phyloP scores from a whole-genome alignment of 2,113 vertebrate genomes.

The Gymnorhina tibicen region DNA sequence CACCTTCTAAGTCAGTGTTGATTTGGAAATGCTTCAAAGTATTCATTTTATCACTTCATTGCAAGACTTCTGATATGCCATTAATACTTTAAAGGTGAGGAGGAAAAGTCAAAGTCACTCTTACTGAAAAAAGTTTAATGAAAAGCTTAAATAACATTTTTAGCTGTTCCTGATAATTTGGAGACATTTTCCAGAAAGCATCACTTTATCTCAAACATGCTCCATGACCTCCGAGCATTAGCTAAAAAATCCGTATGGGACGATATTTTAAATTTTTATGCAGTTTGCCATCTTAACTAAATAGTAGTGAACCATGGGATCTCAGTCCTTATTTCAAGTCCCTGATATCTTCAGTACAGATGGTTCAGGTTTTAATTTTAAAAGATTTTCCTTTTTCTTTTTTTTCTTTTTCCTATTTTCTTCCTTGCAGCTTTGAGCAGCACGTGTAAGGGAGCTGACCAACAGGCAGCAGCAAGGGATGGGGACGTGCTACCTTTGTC shows the following conservation, averaged over 20 bases:
- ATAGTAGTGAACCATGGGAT: neutral
- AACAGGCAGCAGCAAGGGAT: neutral
- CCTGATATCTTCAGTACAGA: neutral
- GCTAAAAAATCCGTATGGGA: neutral
- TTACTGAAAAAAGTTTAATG: neutral
- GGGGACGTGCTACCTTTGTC: fast-evolving
- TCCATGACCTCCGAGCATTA: neutral
- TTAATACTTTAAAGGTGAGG: neutral
- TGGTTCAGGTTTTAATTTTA: neutral
- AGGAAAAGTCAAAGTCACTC: neutral
- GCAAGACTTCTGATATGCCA: neutral
- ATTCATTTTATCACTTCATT: neutral
- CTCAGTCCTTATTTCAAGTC: neutral
- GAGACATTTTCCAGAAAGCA: neutral
- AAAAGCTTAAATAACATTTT: neutral
- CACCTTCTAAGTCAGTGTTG: neutral
- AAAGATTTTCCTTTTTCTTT: neutral
- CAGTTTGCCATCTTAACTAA: neutral
- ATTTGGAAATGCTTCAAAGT: neutral
- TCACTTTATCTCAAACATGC: neutral
- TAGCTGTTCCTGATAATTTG: neutral
- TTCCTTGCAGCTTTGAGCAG: neutral
- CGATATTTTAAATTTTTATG: neutral
- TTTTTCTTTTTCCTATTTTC: fast-evolving
- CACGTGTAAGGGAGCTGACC: neutral